These are phyloP conservation scores for Nomada goodeniana DNA, from an alignment of 2,888 invertebrate genomes.

Conservation along the genomic window DNA sequence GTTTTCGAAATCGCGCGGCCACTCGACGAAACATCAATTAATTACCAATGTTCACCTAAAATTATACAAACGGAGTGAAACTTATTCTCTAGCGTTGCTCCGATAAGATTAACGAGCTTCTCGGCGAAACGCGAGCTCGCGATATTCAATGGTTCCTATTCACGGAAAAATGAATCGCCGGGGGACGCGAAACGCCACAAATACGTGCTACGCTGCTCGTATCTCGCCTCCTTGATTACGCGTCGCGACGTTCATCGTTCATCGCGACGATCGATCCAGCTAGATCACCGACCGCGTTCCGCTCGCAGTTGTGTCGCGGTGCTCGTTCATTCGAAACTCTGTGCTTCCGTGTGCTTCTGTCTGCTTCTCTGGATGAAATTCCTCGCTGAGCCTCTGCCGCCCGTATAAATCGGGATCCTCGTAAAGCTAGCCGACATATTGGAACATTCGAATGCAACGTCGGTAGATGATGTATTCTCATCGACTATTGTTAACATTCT, in stretches of 20 bases:
- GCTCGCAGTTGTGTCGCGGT: not conserved
- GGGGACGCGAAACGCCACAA: not conserved
- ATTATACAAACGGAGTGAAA: no score
- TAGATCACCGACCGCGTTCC: not conserved
- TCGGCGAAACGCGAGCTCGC: not conserved
- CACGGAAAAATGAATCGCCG: slow-evolving; percentile 1
- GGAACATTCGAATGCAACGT: not conserved
- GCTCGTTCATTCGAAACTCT: no score
- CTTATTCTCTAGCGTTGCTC: no score
- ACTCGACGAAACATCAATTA: slow-evolving; percentile 45
- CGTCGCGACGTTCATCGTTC: not conserved
- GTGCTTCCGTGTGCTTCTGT: no score
- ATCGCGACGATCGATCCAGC: not conserved
- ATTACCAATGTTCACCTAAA: slow-evolving; percentile 25
- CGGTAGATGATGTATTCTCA: slow-evolving; percentile 20
- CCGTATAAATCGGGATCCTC: not conserved
- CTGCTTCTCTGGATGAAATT: no score
- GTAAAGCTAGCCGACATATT: not conserved
- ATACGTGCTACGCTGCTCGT: not conserved
- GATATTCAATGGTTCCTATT: not conserved
- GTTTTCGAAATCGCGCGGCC: slow-evolving; percentile 42
- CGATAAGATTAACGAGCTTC: slow-evolving; percentile 1
- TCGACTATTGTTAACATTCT: slow-evolving; percentile 40
- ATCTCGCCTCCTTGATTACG: slow-evolving; percentile 10
- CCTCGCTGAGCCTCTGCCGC: no score